Conservation (phyloP, 2,888 invertebrate genomes). For the Hypercompe scribonia region DNA sequence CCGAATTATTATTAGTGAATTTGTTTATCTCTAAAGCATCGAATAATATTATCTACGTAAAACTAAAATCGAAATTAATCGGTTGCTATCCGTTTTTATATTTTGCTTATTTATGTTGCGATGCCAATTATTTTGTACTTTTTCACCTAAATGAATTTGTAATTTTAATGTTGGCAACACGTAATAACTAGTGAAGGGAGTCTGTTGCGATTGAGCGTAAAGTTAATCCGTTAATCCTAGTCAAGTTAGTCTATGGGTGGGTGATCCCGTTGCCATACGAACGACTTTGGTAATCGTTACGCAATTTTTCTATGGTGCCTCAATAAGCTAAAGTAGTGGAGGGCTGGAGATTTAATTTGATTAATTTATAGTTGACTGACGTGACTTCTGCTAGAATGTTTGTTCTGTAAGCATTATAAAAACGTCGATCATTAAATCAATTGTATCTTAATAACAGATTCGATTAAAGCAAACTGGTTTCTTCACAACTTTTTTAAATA, state of each 20-base stretch:
- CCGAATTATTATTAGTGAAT: background rate
- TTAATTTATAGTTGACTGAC: background rate
- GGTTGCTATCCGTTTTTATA: background rate
- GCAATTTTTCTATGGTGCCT: no score
- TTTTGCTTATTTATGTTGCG: background rate
- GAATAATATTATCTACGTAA: background rate
- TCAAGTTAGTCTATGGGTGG: no score
- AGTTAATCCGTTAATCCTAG: no score
- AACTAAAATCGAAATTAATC: background rate
- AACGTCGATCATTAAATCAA: background rate
- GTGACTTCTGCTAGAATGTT: background rate
- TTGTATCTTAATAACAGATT: background rate
- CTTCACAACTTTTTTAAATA: background rate
- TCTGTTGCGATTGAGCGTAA: background rate
- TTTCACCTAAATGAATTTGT: background rate
- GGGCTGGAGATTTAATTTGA: background rate
- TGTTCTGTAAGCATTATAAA: background rate
- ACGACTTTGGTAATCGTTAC: no score
- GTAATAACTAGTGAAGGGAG: background rate
- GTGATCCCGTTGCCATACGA: no score
- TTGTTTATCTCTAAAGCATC: background rate
- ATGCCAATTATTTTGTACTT: background rate
- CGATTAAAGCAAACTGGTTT: background rate
- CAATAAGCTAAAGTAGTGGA: no score
- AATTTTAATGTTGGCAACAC: background rate